Base-by-base conservation (phyloP, 2,113 vertebrate species). In the Phrynosoma platyrhinos region DNA sequence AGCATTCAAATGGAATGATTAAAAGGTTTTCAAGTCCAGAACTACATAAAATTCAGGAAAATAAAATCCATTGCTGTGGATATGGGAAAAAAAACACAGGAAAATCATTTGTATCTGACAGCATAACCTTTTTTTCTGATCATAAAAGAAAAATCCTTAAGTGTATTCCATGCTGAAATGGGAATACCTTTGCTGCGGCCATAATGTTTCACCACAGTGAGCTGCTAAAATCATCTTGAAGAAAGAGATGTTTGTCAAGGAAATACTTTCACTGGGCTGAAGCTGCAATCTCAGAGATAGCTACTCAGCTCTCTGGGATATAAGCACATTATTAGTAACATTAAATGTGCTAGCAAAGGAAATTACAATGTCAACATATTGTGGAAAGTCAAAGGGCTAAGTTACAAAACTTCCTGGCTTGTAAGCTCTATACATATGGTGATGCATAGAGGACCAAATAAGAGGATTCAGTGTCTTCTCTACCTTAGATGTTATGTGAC, bases 61-160 rank as follows among this genome's bases (percentile, higher is more conserved):
- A 1, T 20, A 77, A 84, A 93, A 90, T 47, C 82, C 69, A 82
- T 47, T 76, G 52, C 16, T 74, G 2, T 77, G 87, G 82, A n/a
- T 0, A 1, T 76, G 83, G 52, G 74, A 27, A 55, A 7, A 7
- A 7, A 10, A 7, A 6, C n/a, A 14, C 1, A 75, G 13, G 3
- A 16, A 68, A 58, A 13, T 30, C 74, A 0, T 0, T 71, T 83
- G 8, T 58, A 53, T 89, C 72, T 88, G 88, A 79, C 79, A 91
- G 8, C 27, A 82, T 30, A 53, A 87, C 81, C 64, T 89, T 0
- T 21, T 21, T 87, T 92, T 87, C 64, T 83, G 36, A 78, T 69
- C 40, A 36, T 66, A 62, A 82, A 0, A 0, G 52, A 9, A 87
- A 40, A 79, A 1, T 55, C 6, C 0, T 14, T n/a, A 83, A 79